Base-by-base conservation (phyloP, 1,140 invertebrate species). In the Armadillidium nasatum region DNA sequence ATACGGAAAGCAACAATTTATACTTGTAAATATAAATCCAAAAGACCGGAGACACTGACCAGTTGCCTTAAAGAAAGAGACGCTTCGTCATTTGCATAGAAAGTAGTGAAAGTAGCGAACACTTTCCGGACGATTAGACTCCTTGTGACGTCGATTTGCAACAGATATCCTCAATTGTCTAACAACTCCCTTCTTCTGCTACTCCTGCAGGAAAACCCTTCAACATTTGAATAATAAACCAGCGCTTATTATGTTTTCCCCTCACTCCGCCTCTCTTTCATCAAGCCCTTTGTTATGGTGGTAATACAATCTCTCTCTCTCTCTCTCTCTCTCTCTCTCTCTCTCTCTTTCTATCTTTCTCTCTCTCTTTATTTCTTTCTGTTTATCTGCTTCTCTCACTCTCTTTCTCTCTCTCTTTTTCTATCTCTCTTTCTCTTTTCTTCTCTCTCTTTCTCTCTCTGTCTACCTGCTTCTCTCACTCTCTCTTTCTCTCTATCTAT, bases 151-250 rank as follows among this genome's bases (percentile, higher is more conserved):
- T 19, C 50, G 50, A 60, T 60, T 60, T 60, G 50, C 50, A 60
- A 60, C 50, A 60, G 50, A 60, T 60, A 60, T 19, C 50, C 7
- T 60, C 50, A 19, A 60, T 15, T 60, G 7, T 3, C 33, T 33
- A 33, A 33, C 1, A 33, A 33, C 33, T 33, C 19, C 7, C 50
- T 60, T 60, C 19, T 33, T 33, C 19, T 19, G 50, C 50, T 19
- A 19, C 11, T 13, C 2, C 50, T 15, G 19, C 50, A 60, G 11
- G 50, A 60, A 60, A 33, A 60, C 50, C 50, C 50, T 19, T 60
- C 50, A 60, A 60, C 50, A 60, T 60, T 60, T 60, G 50, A 60
- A 60, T 60, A 60, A 60, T 60, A 15, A 15, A 60, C 50, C 19
- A 13, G 50, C 19, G 50, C 50, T 19, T 15, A 15, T 60, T 60